Percentiles rank a stretch among this genome's conserved stretches.
phyloP scores from a whole-genome alignment of 2,888 invertebrate species.

The Tachina fera region DNA sequence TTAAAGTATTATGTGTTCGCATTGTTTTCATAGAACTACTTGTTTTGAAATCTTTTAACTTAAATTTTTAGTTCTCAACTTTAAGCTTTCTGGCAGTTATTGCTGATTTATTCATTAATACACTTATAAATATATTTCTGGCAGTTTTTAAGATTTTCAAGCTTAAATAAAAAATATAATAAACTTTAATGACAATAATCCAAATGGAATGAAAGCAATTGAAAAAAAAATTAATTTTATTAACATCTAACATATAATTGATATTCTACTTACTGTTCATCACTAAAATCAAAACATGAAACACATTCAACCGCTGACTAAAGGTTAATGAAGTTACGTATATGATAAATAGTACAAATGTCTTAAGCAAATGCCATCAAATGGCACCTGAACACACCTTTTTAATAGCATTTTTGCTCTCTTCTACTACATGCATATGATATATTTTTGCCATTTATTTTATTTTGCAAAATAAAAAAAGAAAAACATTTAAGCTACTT shows the following conservation, averaged over 20 bases:
- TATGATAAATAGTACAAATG: conserved; percentile 1
- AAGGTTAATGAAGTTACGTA: neutral
- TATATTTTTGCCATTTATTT: neutral
- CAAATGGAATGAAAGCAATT: conserved; percentile 23
- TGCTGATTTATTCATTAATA: no score
- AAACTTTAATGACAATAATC: conserved; percentile 36
- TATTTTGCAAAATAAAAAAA: neutral
- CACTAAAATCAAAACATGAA: neutral
- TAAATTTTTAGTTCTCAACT: no score
- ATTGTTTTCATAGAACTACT: no score
- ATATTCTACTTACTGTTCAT: conserved; percentile 9
- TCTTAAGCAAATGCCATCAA: conserved; percentile 29
- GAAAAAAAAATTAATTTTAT: neutral
- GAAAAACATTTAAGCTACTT: conserved; percentile 4
- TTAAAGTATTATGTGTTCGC: no score
- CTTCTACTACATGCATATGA: no score
- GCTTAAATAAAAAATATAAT: conserved; percentile 9
- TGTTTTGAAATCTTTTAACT: no score
- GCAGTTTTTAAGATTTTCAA: no score
- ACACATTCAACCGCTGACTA: no score
- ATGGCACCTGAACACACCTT: conserved; percentile 20
- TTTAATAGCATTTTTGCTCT: neutral
- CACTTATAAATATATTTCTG: no score
- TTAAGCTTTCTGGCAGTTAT: no score
- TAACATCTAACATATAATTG: conserved; percentile 27